phyloP scores from a whole-genome alignment of 37 sponge, comb jelly and placozoan genomes.

The Diacarnus erythraeanus region DNA sequence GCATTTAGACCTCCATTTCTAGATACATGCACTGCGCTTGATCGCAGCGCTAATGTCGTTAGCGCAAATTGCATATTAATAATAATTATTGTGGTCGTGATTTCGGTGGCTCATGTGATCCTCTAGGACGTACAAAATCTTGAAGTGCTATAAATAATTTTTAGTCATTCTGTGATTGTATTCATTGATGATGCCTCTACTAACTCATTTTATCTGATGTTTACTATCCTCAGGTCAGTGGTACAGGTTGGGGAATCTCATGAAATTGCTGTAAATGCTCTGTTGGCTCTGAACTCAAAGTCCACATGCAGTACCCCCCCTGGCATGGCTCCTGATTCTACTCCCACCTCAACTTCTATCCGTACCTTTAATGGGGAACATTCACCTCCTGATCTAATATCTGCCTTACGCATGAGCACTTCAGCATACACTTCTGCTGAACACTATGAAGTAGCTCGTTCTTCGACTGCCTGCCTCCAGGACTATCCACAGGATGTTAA shows the following conservation, averaged over 20 bases:
- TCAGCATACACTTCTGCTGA: conserved; percentile 44
- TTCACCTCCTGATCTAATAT: conserved; percentile 33
- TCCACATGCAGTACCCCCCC: conserved; percentile 33
- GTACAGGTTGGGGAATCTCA: conserved; percentile 30
- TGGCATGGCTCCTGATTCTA: conserved; percentile 7
- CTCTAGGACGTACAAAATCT: too few relatives aligned
- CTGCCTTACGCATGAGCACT: conserved; percentile 40
- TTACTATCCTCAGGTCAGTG: conserved; percentile 40
- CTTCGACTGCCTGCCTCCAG: conserved; percentile 17
- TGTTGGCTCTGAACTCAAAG: conserved; percentile 44
- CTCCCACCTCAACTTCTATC: conserved; percentile 18
- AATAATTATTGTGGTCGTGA: too few relatives aligned
- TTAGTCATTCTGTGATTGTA: too few relatives aligned
- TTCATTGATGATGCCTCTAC: too few relatives aligned
- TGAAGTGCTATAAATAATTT: too few relatives aligned
- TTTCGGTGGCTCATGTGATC: too few relatives aligned
- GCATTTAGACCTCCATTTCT: too few relatives aligned
- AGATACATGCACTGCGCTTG: too few relatives aligned
- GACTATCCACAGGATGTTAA: conserved; percentile 53
- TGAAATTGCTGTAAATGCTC: conserved; percentile 61
- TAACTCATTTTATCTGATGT: not conserved
- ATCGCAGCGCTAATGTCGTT: too few relatives aligned
- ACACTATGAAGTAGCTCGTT: conserved; percentile 1
- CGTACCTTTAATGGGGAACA: conserved; percentile 6
- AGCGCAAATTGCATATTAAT: too few relatives aligned